Base-by-base conservation (phyloP, 2,797 vertebrate species). In the Pangasius macronema region DNA sequence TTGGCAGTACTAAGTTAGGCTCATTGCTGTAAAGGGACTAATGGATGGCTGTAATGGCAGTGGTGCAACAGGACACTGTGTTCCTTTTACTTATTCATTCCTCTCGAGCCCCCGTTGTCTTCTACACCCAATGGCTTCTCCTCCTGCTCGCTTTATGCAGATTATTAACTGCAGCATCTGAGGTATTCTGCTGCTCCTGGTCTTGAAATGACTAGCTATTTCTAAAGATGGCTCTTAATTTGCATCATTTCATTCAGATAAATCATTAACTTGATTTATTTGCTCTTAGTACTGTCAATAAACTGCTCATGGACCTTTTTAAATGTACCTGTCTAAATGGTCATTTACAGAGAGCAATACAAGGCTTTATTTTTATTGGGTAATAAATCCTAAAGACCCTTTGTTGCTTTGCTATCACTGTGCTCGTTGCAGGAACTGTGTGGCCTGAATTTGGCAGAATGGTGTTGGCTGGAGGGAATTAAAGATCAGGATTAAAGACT, bases 401-500 rank as follows among this genome's bases (percentile, higher is more conserved):
- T 93, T 90, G 57, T 88, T 84, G 89, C 90, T 73, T 88, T 89
- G 88, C 91, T 92, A 89, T 85, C 87, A 51, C 88, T 76, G 87
- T 91, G 91, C 86, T 85, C 91, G 92, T 91, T 90, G 89, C 42
- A 49, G 49, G 91, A 89, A 94, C 92, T 94, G 94, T 93, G 91
- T 75, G 80, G 91, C 89, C 92, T 92, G 93, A 94, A 93, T 51
- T 85, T 83, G 82, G 88, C 20, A 89, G 88, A 92, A 83, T 83
- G 20, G 46, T 83, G 63, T 68, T 95, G 93, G 94, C 93, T 95
- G 85, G 84, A 51, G 91, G 88, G 88, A 67, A 89, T 77, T 93
- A 90, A 93, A 92, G 94, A 93, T 94, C 93, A 93, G 91, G 94
- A 95, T 95, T 89, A 94, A 94, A 91, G 92, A 92, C 93, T 94